Percentiles rank a stretch among this genome's conserved stretches.
phyloP scores from a whole-genome alignment of 2,888 invertebrate species.

The Syritta pipiens region DNA sequence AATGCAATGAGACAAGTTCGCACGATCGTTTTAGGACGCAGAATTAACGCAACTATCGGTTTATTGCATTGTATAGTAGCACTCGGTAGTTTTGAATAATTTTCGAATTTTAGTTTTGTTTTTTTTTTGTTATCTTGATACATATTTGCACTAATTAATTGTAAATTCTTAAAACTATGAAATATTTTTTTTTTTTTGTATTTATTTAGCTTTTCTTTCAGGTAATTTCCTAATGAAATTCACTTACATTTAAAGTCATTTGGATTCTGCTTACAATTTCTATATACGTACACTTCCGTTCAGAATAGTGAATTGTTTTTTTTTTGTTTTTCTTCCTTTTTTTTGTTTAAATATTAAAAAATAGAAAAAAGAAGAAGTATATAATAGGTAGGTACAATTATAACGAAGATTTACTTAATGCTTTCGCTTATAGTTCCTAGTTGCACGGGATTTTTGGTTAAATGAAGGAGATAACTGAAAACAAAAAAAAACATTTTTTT shows the following conservation, averaged over 20 bases:
- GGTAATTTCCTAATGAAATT: conserved; percentile 35
- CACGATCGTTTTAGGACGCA: too few relatives aligned
- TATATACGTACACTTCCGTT: conserved; percentile 44
- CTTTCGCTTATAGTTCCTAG: conserved; percentile 35
- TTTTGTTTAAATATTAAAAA: conserved; percentile 17
- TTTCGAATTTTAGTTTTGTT: too few relatives aligned
- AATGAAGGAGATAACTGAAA: conserved; percentile 46
- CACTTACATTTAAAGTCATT: conserved; percentile 46
- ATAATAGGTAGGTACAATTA: conserved; percentile 47
- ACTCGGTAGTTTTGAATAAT: conserved; percentile 3
- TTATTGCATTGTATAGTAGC: neutral
- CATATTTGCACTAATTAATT: conserved; percentile 44
- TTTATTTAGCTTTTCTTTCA: conserved; percentile 6
- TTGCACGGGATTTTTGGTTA: conserved; percentile 22
- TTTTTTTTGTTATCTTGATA: too few relatives aligned
- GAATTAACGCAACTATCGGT: too few relatives aligned
- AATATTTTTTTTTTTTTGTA: neutral
- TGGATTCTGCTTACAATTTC: conserved; percentile 40
- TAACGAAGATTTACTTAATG: conserved; percentile 30
- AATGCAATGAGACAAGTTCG: too few relatives aligned
- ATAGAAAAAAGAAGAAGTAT: conserved; percentile 20
- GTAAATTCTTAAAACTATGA: conserved; percentile 33
- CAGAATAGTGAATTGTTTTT: conserved; percentile 44
- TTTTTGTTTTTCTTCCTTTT: neutral
- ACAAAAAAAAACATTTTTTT: conserved; percentile 8